Conservation (phyloP, 2,113 vertebrate species). For the Nothoprocta pentlandii region DNA sequence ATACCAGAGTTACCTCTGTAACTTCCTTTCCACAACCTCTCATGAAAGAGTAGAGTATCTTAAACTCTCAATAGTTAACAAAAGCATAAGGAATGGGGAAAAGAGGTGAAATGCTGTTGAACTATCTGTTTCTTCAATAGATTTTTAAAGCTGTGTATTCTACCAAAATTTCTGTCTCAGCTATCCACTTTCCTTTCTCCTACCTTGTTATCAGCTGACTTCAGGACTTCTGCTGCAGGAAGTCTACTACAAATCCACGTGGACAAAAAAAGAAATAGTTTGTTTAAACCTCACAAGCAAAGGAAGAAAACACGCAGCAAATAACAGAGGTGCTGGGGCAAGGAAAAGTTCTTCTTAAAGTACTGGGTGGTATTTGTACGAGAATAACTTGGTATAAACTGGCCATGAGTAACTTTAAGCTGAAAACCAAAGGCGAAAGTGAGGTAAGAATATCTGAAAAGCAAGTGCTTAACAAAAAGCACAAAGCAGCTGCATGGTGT, state of each 20-base stretch:
- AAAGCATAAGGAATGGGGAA: background rate
- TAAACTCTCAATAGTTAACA: background rate
- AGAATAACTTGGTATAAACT: background rate
- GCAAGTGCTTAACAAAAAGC: background rate
- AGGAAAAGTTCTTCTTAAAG: background rate
- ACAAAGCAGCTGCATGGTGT: background rate
- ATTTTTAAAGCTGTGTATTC: background rate
- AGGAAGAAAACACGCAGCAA: background rate
- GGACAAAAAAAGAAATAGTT: background rate
- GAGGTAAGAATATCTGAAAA: background rate
- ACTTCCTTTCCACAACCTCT: background rate
- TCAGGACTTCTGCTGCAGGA: background rate
- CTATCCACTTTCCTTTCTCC: background rate
- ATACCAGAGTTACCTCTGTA: too few relatives aligned
- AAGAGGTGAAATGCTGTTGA: background rate
- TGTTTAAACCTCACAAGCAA: background rate
- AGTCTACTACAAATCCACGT: background rate
- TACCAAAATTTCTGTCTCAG: background rate
- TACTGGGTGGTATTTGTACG: background rate
- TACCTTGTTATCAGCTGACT: background rate
- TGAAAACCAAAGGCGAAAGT: background rate
- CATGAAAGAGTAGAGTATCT: background rate
- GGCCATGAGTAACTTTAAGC: background rate
- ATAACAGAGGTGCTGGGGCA: background rate
- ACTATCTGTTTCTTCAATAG: background rate